phyloP scores from a whole-genome alignment of 2,797 vertebrate species.

The Urosaurus nigricauda region DNA sequence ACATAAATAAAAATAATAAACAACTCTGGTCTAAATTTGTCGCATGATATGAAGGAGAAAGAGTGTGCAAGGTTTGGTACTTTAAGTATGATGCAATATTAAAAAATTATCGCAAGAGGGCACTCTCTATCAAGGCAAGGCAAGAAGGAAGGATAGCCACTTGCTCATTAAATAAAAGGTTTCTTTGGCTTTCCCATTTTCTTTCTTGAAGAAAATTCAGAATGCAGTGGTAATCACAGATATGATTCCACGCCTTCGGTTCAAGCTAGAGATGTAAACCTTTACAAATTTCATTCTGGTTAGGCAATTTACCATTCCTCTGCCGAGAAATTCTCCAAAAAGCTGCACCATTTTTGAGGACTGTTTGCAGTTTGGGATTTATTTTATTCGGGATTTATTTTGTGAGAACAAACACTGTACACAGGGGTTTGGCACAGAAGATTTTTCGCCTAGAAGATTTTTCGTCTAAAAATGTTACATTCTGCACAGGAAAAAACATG shows the following conservation, averaged over 20 bases:
- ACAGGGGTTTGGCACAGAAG: no score
- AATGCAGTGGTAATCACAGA: not conserved
- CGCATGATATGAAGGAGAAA: not conserved
- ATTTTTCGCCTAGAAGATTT: no score
- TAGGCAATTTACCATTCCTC: no score
- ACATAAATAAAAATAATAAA: conserved; percentile 9
- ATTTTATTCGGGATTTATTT: no score
- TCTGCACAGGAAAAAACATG: no score
- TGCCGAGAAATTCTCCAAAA: no score
- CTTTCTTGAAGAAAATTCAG: not conserved
- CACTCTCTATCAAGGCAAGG: conserved; percentile 54
- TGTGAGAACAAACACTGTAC: no score
- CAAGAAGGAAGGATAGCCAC: no score
- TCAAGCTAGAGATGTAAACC: no score
- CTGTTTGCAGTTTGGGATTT: no score
- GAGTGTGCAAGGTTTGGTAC: accelerated
- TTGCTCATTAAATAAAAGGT: not conserved
- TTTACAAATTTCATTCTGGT: not conserved
- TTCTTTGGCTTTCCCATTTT: not conserved
- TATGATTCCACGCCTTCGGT: not conserved
- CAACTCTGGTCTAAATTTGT: conserved; percentile 41
- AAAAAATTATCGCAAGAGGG: conserved; percentile 70
- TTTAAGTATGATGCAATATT: conserved; percentile 42
- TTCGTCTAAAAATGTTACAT: not conserved
- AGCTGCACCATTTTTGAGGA: no score